Evolutionary conservation across 1,140 invertebrate species (phyloP), one percentile per base, ranked within the genome.

Genomic region (Pseudoatta argentina): DNA sequence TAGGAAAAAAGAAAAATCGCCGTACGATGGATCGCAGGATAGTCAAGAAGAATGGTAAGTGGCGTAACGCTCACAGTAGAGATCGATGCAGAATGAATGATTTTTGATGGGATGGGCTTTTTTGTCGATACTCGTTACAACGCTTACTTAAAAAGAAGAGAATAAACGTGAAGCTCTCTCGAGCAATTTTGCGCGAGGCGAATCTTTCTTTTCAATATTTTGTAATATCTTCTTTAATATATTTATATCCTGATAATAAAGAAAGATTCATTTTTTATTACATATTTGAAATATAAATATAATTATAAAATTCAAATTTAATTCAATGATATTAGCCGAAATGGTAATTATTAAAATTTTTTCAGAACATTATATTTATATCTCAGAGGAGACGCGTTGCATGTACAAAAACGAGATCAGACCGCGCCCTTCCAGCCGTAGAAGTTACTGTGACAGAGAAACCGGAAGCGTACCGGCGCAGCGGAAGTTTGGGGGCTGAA

Each of bases 381-480:
- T 87, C 63, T 71, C 55, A 44, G 53, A 61, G 44, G 55, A 44
- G n/a, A 44, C 21, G 10, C 39, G 51, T 48, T 53, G 67, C 55
- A 24, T 76, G 82, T 34, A 85, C 55, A 87, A 73, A 69, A 81
- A 67, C 59, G 69, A 66, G 21, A 59, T n/a, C 27, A 30, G n/a
- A 57, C 86, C 27, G 73, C 85, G n/a, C 64, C 39, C 34, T 73
- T 82, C 18, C 67, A 72, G 34, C 24, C 51, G 57, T 48, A 30
- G 34, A 18, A 63, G 59, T 66, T 55, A 63, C 57, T 34, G 44
- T 21, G 69, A 83, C 86, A 67, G 44, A 72, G 59, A 85, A 88
- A 64, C 77, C 87, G 87, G 87, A 88, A 88, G 57, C 51, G 39
- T 59, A 53, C n/a, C 48, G 55, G 48, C 61, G 48, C 78, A 44